phyloP scores from a whole-genome alignment of 2,113 vertebrate genomes.

The Tyrannus savana region DNA sequence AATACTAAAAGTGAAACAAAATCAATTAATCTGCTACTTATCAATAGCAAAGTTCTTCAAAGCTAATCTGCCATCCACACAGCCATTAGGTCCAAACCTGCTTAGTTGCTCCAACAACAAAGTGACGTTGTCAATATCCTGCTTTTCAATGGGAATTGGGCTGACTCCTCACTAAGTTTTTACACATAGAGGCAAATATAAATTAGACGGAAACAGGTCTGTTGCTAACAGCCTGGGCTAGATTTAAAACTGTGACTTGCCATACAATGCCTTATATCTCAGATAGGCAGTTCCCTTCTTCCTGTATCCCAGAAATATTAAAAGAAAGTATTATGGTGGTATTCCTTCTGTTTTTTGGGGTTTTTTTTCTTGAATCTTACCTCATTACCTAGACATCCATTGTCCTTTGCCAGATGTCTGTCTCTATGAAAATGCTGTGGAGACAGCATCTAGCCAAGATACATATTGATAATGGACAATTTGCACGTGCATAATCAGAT shows the following conservation, averaged over 20 bases:
- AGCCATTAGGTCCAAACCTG: background rate
- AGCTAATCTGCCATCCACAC: background rate
- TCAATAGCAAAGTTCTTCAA: background rate
- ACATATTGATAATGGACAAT: background rate
- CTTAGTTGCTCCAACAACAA: background rate
- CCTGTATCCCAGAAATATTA: background rate
- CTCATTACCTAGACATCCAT: background rate
- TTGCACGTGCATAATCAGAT: background rate
- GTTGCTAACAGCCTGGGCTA: background rate
- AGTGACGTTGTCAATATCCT: background rate
- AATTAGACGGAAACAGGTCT: background rate
- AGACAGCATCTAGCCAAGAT: constrained; percentile 12
- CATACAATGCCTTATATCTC: background rate
- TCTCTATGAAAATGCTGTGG: background rate
- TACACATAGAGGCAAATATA: background rate
- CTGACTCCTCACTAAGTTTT: background rate
- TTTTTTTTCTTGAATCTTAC: background rate
- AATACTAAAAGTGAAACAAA: background rate
- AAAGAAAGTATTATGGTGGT: background rate
- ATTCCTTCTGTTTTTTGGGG: background rate
- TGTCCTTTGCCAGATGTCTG: constrained; percentile 17
- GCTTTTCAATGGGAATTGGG: background rate
- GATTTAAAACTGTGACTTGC: background rate
- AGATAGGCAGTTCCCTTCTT: background rate
- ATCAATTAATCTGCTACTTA: background rate